These are phyloP conservation scores for Drosophila prostipennis DNA, from an alignment of 2,888 invertebrate species.

Conservation along the genomic window DNA sequence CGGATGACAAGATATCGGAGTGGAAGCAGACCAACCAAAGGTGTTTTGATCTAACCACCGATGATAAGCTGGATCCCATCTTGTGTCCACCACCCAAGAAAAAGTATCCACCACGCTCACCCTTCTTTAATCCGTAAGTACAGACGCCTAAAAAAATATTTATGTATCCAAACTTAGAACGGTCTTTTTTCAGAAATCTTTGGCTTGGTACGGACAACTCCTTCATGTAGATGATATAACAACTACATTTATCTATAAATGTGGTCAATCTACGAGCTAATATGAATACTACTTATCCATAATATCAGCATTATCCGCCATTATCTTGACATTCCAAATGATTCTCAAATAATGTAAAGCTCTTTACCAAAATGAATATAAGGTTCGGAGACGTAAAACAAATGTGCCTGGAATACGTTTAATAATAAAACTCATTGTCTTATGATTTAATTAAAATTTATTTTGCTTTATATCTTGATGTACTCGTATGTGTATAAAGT, in stretches of 20 bases:
- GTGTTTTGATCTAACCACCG: background rate
- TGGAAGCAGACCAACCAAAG: background rate
- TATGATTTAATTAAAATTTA: constrained; percentile 57
- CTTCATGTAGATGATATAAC: background rate
- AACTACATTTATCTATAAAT: too few species aligned
- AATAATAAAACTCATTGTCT: constrained; percentile 7
- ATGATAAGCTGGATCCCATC: background rate
- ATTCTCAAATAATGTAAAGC: background rate
- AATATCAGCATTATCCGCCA: background rate
- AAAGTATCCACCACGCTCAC: constrained; percentile 22
- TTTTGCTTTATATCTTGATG: constrained; percentile 44
- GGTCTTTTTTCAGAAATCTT: constrained; percentile 20
- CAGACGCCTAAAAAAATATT: background rate
- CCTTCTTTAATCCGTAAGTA: constrained; percentile 37
- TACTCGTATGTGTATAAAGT: constrained; percentile 51
- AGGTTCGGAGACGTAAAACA: background rate
- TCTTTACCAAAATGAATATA: constrained; percentile 4
- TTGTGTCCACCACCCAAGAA: constrained; percentile 9
- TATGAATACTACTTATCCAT: background rate
- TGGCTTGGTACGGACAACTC: constrained; percentile 1
- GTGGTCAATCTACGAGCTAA: too few species aligned
- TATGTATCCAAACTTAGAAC: background rate
- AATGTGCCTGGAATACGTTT: background rate
- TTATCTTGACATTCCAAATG: background rate
- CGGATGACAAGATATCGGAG: constrained; percentile 1